These are phyloP conservation scores for Cynoglossus semilaevis DNA, from an alignment of 2,113 vertebrate genomes.

Conservation along the genomic window DNA sequence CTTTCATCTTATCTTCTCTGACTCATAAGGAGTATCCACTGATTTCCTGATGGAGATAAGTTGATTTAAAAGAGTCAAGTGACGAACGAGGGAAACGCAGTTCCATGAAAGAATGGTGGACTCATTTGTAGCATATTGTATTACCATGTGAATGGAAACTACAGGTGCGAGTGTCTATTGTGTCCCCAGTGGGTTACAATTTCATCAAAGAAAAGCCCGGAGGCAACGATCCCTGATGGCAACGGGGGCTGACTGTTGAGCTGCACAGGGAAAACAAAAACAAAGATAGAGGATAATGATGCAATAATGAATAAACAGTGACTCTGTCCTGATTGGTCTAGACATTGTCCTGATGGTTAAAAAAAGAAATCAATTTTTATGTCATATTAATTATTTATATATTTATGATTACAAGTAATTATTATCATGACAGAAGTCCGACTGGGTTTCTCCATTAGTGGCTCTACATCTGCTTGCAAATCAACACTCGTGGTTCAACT, in stretches of 20 bases:
- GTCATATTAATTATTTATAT: no score
- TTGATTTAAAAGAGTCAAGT: constrained; percentile 19
- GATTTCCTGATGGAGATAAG: constrained; percentile 38
- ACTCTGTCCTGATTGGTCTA: background rate
- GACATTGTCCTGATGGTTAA: no score
- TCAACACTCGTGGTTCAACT: no score
- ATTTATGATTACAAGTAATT: no score
- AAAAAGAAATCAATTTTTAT: no score
- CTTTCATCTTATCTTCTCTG: constrained; percentile 45
- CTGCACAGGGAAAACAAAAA: background rate
- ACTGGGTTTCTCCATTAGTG: no score
- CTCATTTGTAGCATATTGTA: constrained; percentile 48
- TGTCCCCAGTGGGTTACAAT: constrained; percentile 24
- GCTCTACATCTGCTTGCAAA: no score
- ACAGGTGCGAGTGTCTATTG: constrained; percentile 23
- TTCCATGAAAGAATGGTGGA: constrained; percentile 26
- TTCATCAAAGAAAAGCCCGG: constrained; percentile 24
- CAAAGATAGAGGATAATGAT: background rate
- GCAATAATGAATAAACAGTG: background rate
- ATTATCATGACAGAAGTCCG: no score
- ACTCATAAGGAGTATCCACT: constrained; percentile 17
- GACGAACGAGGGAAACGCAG: constrained; percentile 6
- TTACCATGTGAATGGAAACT: constrained; percentile 49
- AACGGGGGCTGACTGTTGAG: background rate
- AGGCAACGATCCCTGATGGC: constrained; percentile 24